These are phyloP conservation scores for Oenanthe melanoleuca DNA, from an alignment of 2,113 vertebrate genomes.

Conservation along the genomic window DNA sequence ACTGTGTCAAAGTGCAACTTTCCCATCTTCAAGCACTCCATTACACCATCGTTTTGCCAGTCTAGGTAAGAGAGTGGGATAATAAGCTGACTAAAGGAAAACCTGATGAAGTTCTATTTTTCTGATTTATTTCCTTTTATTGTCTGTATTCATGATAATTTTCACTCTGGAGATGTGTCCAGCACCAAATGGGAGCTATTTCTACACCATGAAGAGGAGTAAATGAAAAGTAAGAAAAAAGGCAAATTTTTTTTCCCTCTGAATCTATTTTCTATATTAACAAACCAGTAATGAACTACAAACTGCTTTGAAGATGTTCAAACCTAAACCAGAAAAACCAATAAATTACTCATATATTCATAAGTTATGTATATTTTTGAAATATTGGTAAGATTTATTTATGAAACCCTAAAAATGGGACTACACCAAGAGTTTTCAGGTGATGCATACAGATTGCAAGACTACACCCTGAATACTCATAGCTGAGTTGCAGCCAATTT, in stretches of 20 bases:
- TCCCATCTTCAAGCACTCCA: not conserved
- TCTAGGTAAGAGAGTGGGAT: not conserved
- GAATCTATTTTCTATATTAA: not conserved
- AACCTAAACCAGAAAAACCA: not conserved
- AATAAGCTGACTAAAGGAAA: not conserved
- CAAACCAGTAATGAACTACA: not conserved
- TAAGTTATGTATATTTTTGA: not conserved
- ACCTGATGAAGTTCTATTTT: not conserved
- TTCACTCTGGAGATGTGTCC: not conserved
- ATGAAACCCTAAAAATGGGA: not conserved
- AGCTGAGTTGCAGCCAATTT: not conserved
- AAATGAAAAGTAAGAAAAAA: not conserved
- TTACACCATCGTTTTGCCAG: not conserved
- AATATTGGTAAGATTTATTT: not conserved
- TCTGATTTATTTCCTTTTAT: not conserved
- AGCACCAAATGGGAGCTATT: not conserved
- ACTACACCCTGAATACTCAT: not conserved
- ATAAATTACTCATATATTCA: not conserved
- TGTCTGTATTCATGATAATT: not conserved
- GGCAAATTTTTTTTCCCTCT: not conserved
- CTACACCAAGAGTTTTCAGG: not conserved
- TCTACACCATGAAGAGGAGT: not conserved
- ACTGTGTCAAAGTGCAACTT: not conserved
- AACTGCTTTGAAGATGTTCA: not conserved
- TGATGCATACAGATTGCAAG: not conserved